These are phyloP conservation scores for Chamaea fasciata DNA, from an alignment of 2,113 vertebrate genomes.

Conservation along the genomic window DNA sequence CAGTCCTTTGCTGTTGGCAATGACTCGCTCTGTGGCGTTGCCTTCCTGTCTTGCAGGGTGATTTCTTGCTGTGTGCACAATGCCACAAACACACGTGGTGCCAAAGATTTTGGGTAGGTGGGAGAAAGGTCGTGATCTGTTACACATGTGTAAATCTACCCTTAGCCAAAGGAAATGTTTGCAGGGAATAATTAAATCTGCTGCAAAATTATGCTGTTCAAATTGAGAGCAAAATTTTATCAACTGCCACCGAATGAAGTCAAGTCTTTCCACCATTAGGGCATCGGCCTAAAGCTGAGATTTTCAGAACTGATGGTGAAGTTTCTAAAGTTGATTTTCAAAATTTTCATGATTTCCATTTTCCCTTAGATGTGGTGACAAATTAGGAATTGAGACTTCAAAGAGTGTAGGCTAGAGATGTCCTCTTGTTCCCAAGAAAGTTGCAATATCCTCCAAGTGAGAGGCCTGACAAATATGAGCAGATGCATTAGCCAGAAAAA, in stretches of 20 bases:
- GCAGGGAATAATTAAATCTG: background rate
- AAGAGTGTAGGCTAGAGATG: background rate
- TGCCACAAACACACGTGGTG: background rate
- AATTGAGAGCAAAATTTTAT: background rate
- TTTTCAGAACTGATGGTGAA: background rate
- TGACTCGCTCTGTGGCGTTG: fast-evolving
- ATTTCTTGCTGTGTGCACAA: background rate
- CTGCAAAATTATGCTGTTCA: background rate
- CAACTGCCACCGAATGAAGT: background rate
- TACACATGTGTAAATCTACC: background rate
- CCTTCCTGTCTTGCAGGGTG: background rate
- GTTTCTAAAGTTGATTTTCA: background rate
- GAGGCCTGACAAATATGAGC: background rate
- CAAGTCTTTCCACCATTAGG: background rate
- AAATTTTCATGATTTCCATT: background rate
- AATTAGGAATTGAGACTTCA: background rate
- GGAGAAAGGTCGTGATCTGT: background rate
- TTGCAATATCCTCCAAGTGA: background rate
- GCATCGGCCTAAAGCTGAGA: background rate
- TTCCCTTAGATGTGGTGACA: background rate
- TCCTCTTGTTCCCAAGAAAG: background rate
- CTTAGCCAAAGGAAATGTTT: background rate
- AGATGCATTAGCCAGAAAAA: background rate
- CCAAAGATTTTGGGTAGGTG: background rate
- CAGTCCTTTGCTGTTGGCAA: background rate